Evolutionary conservation across 1,140 invertebrate genomes (phyloP), one percentile per base, ranked within the genome.

Genomic region (Pseudomyrmex cubaensis): DNA sequence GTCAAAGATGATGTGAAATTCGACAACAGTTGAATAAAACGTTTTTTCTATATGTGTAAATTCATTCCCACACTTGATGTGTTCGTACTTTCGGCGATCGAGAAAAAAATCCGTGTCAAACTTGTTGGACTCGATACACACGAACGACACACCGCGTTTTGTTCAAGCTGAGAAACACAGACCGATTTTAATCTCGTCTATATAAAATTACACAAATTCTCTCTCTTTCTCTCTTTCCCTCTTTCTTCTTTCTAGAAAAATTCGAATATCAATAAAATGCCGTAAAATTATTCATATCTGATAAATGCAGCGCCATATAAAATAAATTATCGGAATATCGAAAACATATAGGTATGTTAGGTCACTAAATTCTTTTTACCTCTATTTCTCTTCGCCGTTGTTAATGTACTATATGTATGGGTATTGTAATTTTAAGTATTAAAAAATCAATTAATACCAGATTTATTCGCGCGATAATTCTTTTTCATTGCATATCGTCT

Each of bases 391-490:
- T 13, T 61, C 61, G 2, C 15, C 2, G 10, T 12, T 20, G 13
- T 22, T 1, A 73, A 57, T 1, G 44, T n/a, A 35, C 44, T 70
- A 35, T 8, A 64, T 20, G 64, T 52, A 50, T 75, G 13, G 2
- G 5, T 35, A 35, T 35, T 35, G 35, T 35, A 35, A 78, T 50
- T 69, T 78, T 20, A 7, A n/a, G 9, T 57, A 69, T 78, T 1
- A 59, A 59, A n/a, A 17, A 69, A 35, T 35, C 10, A 78, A 67
- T 78, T 57, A 72, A 70, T 70, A 70, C 59, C 20, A 20, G 7
- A 59, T 70, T 35, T 35, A 35, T 35, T 17, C 54, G 20, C 17
- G 4, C 35, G 20, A 15, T 48, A 70, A 70, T 72, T 72, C 54
- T 59, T 70, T 69, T 80, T 70, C 50, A 80, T 59, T 59, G 44